Conservation (phyloP, 2,888 invertebrate genomes). For the Euzophera pinguis region DNA sequence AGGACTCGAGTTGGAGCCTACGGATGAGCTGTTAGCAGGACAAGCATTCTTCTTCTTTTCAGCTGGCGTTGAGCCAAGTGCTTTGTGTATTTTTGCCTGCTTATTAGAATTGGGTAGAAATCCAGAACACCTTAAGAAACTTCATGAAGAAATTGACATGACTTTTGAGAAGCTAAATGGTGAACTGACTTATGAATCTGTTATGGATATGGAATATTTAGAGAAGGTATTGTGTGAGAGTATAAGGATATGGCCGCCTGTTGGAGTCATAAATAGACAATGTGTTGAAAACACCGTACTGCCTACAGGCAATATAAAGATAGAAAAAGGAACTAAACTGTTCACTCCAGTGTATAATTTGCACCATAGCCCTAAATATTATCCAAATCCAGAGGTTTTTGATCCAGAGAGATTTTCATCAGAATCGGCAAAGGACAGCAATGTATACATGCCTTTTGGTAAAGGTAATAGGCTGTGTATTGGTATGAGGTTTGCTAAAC, state of each 20-base stretch:
- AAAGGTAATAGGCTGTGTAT: conserved; percentile 46
- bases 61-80: conserved; percentile 66
- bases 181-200: conserved; percentile 42
- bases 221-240: conserved; percentile 57
- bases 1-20: conserved; percentile 42
- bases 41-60: conserved; percentile 69
- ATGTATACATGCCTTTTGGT: conserved; percentile 36
- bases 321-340: conserved; percentile 37
- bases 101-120: conserved; percentile 54
- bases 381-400: conserved; percentile 54
- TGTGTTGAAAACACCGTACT: conserved; percentile 44
- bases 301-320: conserved; percentile 37
- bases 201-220: conserved; percentile 53
- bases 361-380: conserved; percentile 55
- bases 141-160: conserved; percentile 58
- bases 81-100: conserved; percentile 54
- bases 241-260: conserved; percentile 51
- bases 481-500: conserved; percentile 30
- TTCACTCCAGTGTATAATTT: conserved; percentile 44
- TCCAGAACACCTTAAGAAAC: conserved; percentile 43
- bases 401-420: conserved; percentile 67
- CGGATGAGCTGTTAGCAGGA: conserved; percentile 54
- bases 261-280: conserved; percentile 43
- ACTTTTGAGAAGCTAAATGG: conserved; percentile 35
- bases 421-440: neutral